Evolutionary conservation across 2,797 vertebrate species (phyloP).

Genomic region (Sebastes iracundus): DNA sequence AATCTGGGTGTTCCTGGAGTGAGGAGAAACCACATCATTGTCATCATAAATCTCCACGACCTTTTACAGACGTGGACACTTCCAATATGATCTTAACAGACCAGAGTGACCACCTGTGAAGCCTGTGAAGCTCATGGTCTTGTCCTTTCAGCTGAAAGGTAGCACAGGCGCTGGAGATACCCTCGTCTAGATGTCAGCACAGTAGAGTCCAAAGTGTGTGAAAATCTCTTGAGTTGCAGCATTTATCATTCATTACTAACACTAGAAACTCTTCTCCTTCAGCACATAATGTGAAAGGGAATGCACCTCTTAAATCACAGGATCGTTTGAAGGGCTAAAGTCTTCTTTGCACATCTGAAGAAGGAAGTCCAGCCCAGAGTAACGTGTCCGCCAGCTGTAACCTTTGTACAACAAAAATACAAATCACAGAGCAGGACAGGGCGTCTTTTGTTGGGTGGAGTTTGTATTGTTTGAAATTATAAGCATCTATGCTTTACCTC

Average conservation of each 20-base stretch:
- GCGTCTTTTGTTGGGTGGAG: neutral
- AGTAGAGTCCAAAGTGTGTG: neutral
- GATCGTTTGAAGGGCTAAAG: slow-evolving; percentile 12
- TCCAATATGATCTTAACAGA: slow-evolving; percentile 45
- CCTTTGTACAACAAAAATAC: slow-evolving; percentile 24
- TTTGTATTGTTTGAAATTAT: slow-evolving; percentile 7
- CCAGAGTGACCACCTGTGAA: slow-evolving; percentile 44
- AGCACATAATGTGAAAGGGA: neutral
- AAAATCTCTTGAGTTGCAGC: slow-evolving; percentile 1
- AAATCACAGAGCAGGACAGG: slow-evolving; percentile 18
- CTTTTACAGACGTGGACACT: slow-evolving; percentile 50
- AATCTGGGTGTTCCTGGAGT: slow-evolving; percentile 42
- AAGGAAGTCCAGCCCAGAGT: slow-evolving; percentile 21
- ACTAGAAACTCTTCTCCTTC: neutral
- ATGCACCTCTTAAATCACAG: neutral
- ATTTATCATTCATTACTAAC: neutral
- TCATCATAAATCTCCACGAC: slow-evolving; percentile 62
- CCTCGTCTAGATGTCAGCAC: slow-evolving; percentile 4
- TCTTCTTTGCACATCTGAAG: slow-evolving; percentile 30
- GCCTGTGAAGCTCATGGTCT: neutral
- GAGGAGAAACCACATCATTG: slow-evolving; percentile 54
- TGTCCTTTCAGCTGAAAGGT: slow-evolving; percentile 11
- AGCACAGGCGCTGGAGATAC: neutral
- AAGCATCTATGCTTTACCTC: neutral
- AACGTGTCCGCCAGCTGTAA: slow-evolving; percentile 52